Percentiles rank a stretch among this genome's conserved stretches.
phyloP scores from a whole-genome alignment of 2,797 vertebrate species.

The Gobio occitaniae region DNA sequence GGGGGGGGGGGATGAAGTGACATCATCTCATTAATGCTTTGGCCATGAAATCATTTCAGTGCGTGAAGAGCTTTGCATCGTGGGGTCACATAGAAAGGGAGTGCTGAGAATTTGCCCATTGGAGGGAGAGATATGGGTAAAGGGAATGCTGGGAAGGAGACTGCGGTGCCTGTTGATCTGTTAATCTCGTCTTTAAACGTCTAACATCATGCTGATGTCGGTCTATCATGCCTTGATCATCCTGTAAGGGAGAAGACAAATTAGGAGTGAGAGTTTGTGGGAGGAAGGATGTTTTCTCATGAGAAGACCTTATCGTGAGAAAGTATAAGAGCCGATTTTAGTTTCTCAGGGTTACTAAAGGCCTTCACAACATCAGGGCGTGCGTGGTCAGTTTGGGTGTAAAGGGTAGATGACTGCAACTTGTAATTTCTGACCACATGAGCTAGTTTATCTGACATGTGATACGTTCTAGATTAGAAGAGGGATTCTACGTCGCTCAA shows the following conservation, averaged over 20 bases:
- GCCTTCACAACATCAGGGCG: conserved; percentile 23
- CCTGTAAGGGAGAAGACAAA: conserved; percentile 28
- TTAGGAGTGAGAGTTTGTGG: conserved; percentile 29
- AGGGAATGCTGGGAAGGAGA: not conserved
- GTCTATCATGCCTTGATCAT: conserved; percentile 45
- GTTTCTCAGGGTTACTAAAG: conserved; percentile 31
- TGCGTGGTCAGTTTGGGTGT: conserved; percentile 29
- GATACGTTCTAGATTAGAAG: not conserved
- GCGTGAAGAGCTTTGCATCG: conserved; percentile 4
- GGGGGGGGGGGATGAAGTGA: conserved; percentile 22
- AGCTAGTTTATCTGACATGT: conserved; percentile 24
- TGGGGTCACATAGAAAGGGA: conserved; percentile 38
- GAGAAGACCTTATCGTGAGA: conserved; percentile 46
- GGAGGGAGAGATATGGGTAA: conserved; percentile 11
- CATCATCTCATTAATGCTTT: conserved; percentile 52
- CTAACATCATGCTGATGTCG: conserved; percentile 6
- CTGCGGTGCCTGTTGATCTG: not conserved
- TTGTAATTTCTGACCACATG: conserved; percentile 32
- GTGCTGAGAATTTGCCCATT: conserved; percentile 8
- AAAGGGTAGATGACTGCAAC: conserved; percentile 3
- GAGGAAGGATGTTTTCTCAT: not conserved
- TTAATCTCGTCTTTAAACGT: conserved; percentile 17
- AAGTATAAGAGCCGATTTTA: not conserved
- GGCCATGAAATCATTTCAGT: conserved; percentile 56
- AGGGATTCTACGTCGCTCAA: conserved; percentile 9